Conservation (phyloP, 1,140 invertebrate genomes). For the Drosophila baimaii region DNA sequence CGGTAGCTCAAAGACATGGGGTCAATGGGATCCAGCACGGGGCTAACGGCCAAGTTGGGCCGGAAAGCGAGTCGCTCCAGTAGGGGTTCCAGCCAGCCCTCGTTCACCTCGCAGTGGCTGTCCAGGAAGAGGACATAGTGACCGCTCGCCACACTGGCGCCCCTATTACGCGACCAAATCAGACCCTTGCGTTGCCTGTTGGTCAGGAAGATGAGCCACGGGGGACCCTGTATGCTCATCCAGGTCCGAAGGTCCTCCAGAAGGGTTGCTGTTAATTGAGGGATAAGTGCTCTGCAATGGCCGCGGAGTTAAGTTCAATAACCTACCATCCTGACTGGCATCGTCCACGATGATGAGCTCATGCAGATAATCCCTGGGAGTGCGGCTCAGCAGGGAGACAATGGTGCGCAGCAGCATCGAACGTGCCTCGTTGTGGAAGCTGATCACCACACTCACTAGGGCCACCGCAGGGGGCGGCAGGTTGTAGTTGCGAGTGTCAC, state of each 20-base stretch:
- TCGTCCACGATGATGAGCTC: slow-evolving; percentile 98
- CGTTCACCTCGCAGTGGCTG: slow-evolving; percentile 92
- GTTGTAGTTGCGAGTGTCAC: slow-evolving; percentile 13
- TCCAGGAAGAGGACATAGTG: slow-evolving; percentile 92
- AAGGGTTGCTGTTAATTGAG: slow-evolving; percentile 35
- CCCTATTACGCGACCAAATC: slow-evolving; percentile 89
- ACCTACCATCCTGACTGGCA: slow-evolving; percentile 89
- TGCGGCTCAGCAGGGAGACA: slow-evolving; percentile 91
- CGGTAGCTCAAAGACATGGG: slow-evolving; percentile 86
- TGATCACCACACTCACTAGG: slow-evolving; percentile 90
- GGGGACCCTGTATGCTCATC: slow-evolving; percentile 85
- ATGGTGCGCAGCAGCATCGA: slow-evolving; percentile 90
- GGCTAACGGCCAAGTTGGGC: slow-evolving; percentile 85
- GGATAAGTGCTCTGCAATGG: background rate
- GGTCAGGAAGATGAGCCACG: slow-evolving; percentile 76
- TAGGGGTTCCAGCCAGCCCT: slow-evolving; percentile 89
- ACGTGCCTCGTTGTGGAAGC: slow-evolving; percentile 94
- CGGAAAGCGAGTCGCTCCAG: slow-evolving; percentile 84
- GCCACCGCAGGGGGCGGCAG: slow-evolving; percentile 20
- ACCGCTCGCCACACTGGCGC: slow-evolving; percentile 87
- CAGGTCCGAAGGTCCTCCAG: slow-evolving; percentile 66
- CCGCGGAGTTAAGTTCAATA: no score
- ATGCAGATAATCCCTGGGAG: slow-evolving; percentile 90
- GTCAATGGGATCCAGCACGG: slow-evolving; percentile 87
- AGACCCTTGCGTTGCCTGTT: slow-evolving; percentile 91